Conservation (phyloP, 2,113 vertebrate genomes). For the Circaetus cinerascens region DNA sequence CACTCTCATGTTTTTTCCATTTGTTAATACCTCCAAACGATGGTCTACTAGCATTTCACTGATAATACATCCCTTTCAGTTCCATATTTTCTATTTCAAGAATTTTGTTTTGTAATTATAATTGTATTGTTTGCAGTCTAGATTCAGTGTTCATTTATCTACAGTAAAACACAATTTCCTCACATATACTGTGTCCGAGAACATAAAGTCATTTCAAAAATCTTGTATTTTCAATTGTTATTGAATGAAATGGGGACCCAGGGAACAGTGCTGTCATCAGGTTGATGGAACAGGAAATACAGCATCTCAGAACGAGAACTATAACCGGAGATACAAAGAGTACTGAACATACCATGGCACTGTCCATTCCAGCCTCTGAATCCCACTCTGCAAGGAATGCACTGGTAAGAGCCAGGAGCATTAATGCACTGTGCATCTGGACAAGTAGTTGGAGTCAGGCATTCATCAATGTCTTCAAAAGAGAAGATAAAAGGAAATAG, state of each 20-base stretch:
- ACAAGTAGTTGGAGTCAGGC: slow-evolving; percentile 77
- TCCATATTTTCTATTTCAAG: background rate
- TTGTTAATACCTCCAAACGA: background rate
- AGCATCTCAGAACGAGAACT: background rate
- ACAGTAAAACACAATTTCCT: background rate
- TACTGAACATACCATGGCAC: slow-evolving; percentile 82
- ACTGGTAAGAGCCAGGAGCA: slow-evolving; percentile 84
- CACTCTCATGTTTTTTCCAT: background rate
- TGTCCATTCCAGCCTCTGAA: slow-evolving; percentile 85
- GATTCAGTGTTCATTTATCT: background rate
- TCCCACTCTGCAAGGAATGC: slow-evolving; percentile 84
- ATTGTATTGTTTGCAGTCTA: background rate
- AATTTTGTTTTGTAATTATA: background rate
- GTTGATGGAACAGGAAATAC: background rate
- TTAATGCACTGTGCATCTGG: slow-evolving; percentile 88
- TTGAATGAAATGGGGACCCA: background rate
- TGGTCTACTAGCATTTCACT: background rate
- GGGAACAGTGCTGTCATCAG: background rate
- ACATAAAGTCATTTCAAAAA: background rate
- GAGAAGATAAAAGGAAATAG: background rate
- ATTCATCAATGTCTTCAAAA: slow-evolving; percentile 88
- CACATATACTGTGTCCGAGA: background rate
- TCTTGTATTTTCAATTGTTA: background rate
- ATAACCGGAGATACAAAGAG: background rate
- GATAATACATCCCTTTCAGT: background rate